Percentiles rank a stretch among this genome's conserved stretches.
Evolutionary conservation across 2,797 vertebrate genomes (phyloP).

Genomic region (Poeciliopsis gracilis): DNA sequence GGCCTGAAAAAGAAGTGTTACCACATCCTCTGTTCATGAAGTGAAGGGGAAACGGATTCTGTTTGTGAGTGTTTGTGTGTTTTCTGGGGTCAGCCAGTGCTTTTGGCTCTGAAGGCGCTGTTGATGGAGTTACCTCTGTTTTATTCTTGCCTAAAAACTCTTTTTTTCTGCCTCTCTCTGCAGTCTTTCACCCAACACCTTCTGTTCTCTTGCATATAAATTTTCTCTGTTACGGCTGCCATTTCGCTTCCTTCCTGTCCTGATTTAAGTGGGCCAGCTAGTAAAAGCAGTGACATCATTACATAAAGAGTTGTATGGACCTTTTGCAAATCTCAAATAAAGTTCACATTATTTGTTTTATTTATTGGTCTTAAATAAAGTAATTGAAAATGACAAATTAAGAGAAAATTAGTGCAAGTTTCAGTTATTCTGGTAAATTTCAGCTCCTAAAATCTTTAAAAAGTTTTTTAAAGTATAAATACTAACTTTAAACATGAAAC

Average conservation of each 20-base stretch:
- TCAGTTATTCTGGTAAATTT: not conserved
- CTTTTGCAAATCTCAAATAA: not conserved
- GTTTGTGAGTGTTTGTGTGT: not conserved
- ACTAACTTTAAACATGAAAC: not conserved
- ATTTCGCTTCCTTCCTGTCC: conserved; percentile 52
- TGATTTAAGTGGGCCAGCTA: not conserved
- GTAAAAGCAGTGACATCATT: conserved; percentile 15
- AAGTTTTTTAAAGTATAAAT: not conserved
- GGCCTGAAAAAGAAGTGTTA: not conserved
- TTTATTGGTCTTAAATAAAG: not conserved
- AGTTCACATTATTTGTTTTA: not conserved
- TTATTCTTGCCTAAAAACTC: conserved; percentile 56
- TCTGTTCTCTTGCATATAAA: conserved; percentile 53
- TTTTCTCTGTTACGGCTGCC: conserved; percentile 26
- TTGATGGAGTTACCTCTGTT: conserved; percentile 56
- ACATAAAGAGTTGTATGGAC: conserved; percentile 27
- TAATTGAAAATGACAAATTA: not conserved
- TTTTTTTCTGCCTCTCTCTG: not conserved
- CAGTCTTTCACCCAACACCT: conserved; percentile 27
- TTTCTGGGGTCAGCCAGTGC: conserved; percentile 44
- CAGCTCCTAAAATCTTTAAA: not conserved
- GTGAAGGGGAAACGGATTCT: not conserved
- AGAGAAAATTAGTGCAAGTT: not conserved
- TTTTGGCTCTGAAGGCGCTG: conserved; percentile 50
- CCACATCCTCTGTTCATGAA: not conserved